Evolutionary conservation across 2,888 invertebrate species (phyloP).

Genomic region (Pycnomerus fuliginosus): DNA sequence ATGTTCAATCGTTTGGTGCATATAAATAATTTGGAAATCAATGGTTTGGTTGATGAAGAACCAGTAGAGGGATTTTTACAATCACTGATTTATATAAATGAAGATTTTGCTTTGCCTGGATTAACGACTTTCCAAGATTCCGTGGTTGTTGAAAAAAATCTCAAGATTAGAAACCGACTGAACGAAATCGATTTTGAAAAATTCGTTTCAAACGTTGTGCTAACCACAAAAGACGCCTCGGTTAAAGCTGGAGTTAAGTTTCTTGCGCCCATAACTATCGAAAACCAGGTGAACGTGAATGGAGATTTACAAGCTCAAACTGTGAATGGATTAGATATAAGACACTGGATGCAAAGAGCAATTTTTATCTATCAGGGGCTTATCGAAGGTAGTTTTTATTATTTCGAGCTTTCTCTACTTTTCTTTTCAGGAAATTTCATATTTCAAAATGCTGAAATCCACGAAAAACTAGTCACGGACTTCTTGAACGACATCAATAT

Average conservation of each 20-base stretch:
- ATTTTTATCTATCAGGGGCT: conserved; percentile 51
- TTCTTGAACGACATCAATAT: conserved; percentile 55
- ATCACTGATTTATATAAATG: conserved; percentile 37
- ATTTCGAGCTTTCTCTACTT: not conserved
- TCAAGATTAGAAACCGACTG: conserved; percentile 34
- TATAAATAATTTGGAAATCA: conserved; percentile 39
- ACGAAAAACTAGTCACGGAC: conserved; percentile 48
- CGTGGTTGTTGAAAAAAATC: conserved; percentile 41
- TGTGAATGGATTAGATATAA: conserved; percentile 49
- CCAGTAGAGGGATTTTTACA: conserved; percentile 35
- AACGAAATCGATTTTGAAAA: conserved; percentile 46
- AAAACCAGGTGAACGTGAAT: conserved; percentile 31
- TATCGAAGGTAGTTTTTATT: conserved; percentile 37
- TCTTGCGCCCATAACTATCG: conserved; percentile 38
- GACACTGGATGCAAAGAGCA: conserved; percentile 51
- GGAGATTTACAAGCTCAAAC: conserved; percentile 41
- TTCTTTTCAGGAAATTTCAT: conserved; percentile 48
- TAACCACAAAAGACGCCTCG: conserved; percentile 43
- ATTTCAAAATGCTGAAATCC: conserved; percentile 52
- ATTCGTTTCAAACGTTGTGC: conserved; percentile 50
- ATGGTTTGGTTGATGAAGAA: conserved; percentile 38
- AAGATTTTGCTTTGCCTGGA: conserved; percentile 32
- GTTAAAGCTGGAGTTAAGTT: conserved; percentile 49
- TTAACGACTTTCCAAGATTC: conserved; percentile 36
- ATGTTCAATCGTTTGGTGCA: conserved; percentile 39